Evolutionary conservation across 2,113 vertebrate genomes (phyloP).

Genomic region (Bambusicola thoracicus): DNA sequence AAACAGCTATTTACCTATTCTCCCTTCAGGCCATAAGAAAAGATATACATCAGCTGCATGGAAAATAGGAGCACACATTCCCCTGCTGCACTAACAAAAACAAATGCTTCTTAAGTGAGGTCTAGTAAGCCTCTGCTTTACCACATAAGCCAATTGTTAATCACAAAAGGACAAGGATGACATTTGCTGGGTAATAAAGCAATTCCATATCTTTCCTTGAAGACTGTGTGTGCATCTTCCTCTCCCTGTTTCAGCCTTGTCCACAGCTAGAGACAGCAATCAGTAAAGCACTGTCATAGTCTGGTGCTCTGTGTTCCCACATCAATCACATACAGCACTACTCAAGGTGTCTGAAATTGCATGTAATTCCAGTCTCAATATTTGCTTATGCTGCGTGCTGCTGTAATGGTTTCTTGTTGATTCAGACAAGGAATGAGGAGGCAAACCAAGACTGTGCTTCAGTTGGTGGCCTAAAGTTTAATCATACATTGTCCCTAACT

Average conservation of each 20-base stretch:
- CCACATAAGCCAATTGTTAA: rapidly evolving
- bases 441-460: not conserved
- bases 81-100: not conserved
- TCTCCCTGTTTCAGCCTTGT: not conserved
- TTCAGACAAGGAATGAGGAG: not conserved
- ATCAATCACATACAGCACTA: not conserved
- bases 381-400: not conserved
- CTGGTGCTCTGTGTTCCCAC: not conserved
- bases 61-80: not conserved
- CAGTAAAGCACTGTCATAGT: not conserved
- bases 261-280: not conserved
- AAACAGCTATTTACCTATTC: not conserved
- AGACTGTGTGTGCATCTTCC: not conserved
- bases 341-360: not conserved
- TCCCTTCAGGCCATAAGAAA: not conserved
- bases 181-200: not conserved
- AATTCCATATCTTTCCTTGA: not conserved
- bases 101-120: not conserved
- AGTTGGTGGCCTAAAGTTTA: not conserved
- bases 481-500: not conserved
- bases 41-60: not conserved
- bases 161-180: not conserved
- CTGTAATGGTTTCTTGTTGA: not conserved
- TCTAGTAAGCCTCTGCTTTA: not conserved
- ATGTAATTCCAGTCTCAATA: not conserved